Conservation (phyloP, 2,113 vertebrate species). For the Setophaga coronata region DNA sequence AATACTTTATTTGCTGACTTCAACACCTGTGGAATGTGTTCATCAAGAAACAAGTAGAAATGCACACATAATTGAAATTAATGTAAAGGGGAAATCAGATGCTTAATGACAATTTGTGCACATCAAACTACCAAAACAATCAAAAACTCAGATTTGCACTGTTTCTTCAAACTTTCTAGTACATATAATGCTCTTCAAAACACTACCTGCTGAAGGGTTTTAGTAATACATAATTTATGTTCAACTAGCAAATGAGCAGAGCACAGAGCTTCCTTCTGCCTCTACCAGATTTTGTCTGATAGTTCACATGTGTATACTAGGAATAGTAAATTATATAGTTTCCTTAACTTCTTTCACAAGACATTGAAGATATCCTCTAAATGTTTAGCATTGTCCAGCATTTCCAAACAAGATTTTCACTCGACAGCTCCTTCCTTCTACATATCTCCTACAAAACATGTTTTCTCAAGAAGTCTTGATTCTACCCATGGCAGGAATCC, state of each 20-base stretch:
- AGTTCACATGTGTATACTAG: accelerated
- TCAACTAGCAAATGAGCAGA: neutral
- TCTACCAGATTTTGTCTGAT: neutral
- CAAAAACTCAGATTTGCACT: neutral
- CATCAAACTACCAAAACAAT: neutral
- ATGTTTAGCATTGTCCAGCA: neutral
- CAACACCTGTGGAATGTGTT: neutral
- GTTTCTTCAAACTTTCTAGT: neutral
- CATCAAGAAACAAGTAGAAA: neutral
- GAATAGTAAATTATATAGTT: neutral
- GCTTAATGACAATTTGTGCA: neutral
- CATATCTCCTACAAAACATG: neutral
- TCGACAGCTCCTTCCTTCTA: neutral
- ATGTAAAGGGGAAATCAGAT: neutral
- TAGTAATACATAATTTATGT: neutral
- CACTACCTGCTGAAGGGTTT: neutral
- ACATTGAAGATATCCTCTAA: neutral
- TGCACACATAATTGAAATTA: neutral
- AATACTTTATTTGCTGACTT: neutral
- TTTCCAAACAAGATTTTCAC: neutral
- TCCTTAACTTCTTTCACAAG: neutral
- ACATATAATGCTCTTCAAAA: neutral
- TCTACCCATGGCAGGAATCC: neutral
- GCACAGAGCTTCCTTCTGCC: neutral
- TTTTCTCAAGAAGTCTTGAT: neutral